These are phyloP conservation scores for Cuculus canorus DNA, from an alignment of 2,797 vertebrate species.

Conservation along the genomic window DNA sequence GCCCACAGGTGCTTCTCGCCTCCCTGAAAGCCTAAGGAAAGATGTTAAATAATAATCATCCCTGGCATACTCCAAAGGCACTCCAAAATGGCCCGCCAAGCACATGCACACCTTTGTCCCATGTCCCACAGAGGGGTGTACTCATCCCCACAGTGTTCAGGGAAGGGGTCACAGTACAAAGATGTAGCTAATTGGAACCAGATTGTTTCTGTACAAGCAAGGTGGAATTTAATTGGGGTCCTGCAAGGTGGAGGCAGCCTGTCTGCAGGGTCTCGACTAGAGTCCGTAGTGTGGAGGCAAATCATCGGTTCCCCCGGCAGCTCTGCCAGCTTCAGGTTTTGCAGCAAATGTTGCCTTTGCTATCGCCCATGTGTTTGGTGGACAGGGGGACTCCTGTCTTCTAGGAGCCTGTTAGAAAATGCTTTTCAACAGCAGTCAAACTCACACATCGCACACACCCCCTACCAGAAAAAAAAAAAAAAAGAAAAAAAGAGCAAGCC, in stretches of 20 bases:
- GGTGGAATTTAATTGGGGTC: not conserved
- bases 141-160: rapidly evolving
- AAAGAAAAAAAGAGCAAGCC: not conserved
- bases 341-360: not conserved
- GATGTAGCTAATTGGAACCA: not conserved
- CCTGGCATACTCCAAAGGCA: not conserved
- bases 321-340: not conserved
- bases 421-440: slow-evolving; percentile 27
- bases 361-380: not conserved
- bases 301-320: not conserved
- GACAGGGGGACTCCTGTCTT: not conserved
- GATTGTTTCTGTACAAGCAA: not conserved
- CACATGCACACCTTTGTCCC: not conserved
- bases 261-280: not conserved
- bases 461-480: not conserved
- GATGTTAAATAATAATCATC: rapidly evolving
- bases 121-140: rapidly evolving
- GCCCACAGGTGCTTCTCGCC: not conserved
- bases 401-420: not conserved
- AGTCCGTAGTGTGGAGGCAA: not conserved
- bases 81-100: rapidly evolving
- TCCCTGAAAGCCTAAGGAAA: not conserved
- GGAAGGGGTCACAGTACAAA: not conserved
- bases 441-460: not conserved
- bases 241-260: not conserved